Conservation (phyloP, 2,113 vertebrate species). For the Pluvialis apricaria region DNA sequence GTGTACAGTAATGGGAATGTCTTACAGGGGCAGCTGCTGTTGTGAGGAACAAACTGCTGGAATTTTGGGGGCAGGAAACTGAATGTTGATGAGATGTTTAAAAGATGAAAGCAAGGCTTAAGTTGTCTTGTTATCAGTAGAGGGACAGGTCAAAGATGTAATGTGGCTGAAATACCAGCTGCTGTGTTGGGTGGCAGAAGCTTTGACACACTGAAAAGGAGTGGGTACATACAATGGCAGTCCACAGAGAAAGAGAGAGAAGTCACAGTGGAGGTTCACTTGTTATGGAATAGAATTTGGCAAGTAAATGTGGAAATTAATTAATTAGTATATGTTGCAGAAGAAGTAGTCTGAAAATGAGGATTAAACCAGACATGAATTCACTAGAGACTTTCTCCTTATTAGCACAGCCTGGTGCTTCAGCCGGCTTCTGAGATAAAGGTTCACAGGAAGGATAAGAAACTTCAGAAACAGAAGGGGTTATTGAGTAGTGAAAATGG, state of each 20-base stretch:
- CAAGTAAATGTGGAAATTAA: background rate
- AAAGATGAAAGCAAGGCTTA: background rate
- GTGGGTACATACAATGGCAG: background rate
- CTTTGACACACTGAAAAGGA: background rate
- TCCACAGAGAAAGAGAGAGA: background rate
- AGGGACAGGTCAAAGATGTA: background rate
- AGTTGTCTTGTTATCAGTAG: background rate
- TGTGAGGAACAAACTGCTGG: background rate
- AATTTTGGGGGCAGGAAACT: background rate
- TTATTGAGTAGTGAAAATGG: background rate
- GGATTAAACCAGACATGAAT: background rate
- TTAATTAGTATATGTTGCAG: constrained; percentile 7
- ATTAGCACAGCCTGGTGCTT: background rate
- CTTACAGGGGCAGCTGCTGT: background rate
- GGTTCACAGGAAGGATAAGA: background rate
- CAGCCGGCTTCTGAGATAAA: background rate
- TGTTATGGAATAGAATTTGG: background rate
- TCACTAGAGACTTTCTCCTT: background rate
- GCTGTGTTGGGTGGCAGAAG: background rate
- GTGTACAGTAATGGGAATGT: background rate
- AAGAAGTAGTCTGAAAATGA: background rate
- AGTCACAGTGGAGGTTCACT: background rate
- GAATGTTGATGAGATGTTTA: background rate
- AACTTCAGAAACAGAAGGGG: background rate
- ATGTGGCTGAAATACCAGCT: background rate